phyloP scores from a whole-genome alignment of 2,888 invertebrate species.

The Heliconius aoede region DNA sequence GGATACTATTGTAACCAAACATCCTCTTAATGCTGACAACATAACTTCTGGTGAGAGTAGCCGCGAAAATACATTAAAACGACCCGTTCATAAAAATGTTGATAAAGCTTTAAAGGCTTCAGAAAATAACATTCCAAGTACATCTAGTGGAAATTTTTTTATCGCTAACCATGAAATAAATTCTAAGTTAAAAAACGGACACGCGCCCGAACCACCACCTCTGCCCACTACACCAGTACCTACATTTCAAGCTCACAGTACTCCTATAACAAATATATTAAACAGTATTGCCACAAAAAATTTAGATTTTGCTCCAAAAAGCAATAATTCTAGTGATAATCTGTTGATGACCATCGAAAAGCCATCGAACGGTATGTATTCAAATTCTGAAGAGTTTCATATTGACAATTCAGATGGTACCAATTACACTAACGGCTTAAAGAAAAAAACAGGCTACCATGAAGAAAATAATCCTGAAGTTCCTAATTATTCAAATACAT shows the following conservation, averaged over 20 bases:
- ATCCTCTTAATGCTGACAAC: slow-evolving; percentile 74
- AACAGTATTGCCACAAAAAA: slow-evolving; percentile 50
- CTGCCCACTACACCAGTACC: slow-evolving; percentile 74
- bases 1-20: slow-evolving; percentile 81
- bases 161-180: slow-evolving; percentile 23
- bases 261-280: slow-evolving; percentile 56
- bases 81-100: slow-evolving; percentile 62
- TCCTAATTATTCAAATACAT: slow-evolving; percentile 64
- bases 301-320: slow-evolving; percentile 59
- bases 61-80: slow-evolving; percentile 63
- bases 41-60: slow-evolving; percentile 66
- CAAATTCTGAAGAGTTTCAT: slow-evolving; percentile 62
- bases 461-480: slow-evolving; percentile 65
- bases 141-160: slow-evolving; percentile 29
- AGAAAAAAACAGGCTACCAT: slow-evolving; percentile 56
- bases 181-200: slow-evolving; percentile 54
- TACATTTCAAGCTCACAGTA: slow-evolving; percentile 63
- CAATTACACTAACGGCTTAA: slow-evolving; percentile 60
- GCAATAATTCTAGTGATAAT: slow-evolving; percentile 45
- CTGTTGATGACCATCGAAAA: slow-evolving; percentile 56
- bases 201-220: slow-evolving; percentile 69
- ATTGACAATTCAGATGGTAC: slow-evolving; percentile 64
- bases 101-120: slow-evolving; percentile 66
- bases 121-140: slow-evolving; percentile 56
- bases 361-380: slow-evolving; percentile 60